Evolutionary conservation across 2,113 vertebrate genomes (phyloP), one percentile per base, ranked within the genome.

Genomic region (Triplophysa siluroides): DNA sequence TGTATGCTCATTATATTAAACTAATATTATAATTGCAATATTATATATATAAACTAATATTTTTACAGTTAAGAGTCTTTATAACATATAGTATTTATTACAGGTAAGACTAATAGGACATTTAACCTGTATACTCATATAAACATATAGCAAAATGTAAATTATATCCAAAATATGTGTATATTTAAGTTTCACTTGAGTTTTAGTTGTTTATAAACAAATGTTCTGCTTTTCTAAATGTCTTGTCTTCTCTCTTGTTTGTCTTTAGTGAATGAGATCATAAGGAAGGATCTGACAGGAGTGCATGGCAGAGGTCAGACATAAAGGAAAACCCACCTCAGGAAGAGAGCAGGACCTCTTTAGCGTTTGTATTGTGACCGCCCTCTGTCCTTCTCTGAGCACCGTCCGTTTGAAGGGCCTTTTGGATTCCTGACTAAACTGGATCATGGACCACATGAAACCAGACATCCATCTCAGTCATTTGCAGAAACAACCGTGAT

Each of bases 241-340:
- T 85, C 69, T 13, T 60, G 13, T 58, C 65, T 60, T 83, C 83
- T 89, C 88, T 86, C 87, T 29, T 29, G 29, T 29, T 29, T 86
- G 89, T 88, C 92, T 85, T 33, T 91, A 99, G 98, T 99, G 89
- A 99, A 99, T 16, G 98, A 99, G 93, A 99, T 99, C 92, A 99
- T 99, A 91, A 94, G 96, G 91, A 98, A 98, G 92, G 98, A 99
- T 89, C 96, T 99, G 93, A 98, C 98, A 58, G 95, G 93, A 86
- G 94, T 97, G 81, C 95, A 96, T 67, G 89, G 94, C 87, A 92
- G 92, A 92, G 96, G 89, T 79, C 97, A 97, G 89, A 95, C 96
- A 88, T 98, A 98, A 89, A 95, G 90, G 90, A 87, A 76, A 76
- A 84, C 81, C 26, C 19, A 75, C 19, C 85, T 50, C 73, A 88